These are phyloP conservation scores for Petrosia ficiformis DNA, from an alignment of 37 sponge, comb jelly and placozoan genomes.

Conservation along the genomic window DNA sequence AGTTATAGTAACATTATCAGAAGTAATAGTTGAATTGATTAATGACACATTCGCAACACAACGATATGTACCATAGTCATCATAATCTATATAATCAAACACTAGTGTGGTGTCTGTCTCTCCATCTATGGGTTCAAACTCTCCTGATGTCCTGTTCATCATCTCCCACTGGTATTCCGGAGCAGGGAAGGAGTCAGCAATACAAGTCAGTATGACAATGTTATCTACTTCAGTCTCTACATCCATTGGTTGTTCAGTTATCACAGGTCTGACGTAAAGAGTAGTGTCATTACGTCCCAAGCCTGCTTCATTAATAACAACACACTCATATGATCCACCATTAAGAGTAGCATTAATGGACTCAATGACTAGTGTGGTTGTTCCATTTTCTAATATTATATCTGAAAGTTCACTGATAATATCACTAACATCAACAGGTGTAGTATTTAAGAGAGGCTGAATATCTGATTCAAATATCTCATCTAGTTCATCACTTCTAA, in stretches of 20 bases:
- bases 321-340: constrained; percentile 46
- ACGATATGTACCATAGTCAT: constrained; percentile 6
- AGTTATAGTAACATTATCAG: not conserved
- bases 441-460: not conserved
- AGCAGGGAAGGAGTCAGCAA: constrained; percentile 25
- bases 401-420: constrained; percentile 8
- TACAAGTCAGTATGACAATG: constrained; percentile 28
- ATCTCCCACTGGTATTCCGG: constrained; percentile 32
- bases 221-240: constrained; percentile 1
- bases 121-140: not conserved
- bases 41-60: not conserved
- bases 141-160: not conserved
- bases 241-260: constrained; percentile 19
- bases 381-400: not conserved
- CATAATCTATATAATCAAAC: not conserved
- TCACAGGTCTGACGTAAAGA: constrained; percentile 17
- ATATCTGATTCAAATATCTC: not conserved
- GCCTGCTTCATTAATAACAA: constrained; percentile 25
- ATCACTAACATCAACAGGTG: constrained; percentile 59
- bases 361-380: not conserved
- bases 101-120: not conserved
- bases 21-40: too few species aligned
- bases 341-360: constrained; percentile 19
- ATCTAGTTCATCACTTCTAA: not conserved
- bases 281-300: constrained; percentile 17